Evolutionary conservation across 2,797 vertebrate species (phyloP).

Genomic region (Buphagus erythrorhynchus): DNA sequence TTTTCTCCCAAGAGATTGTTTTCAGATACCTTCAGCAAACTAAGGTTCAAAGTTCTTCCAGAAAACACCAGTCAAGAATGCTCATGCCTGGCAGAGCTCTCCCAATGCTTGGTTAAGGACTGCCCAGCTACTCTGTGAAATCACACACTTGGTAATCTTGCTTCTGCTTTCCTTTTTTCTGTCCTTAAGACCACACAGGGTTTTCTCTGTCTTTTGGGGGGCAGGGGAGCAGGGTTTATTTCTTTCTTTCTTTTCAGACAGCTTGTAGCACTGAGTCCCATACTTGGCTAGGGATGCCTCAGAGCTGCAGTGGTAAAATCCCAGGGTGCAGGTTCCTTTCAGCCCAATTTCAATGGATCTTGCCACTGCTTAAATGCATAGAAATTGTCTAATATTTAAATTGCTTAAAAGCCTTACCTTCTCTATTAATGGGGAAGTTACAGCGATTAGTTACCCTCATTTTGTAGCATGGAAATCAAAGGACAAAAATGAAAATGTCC

Average conservation of each 20-base stretch:
- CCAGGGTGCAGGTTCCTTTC: neutral
- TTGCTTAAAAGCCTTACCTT: neutral
- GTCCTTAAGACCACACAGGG: neutral
- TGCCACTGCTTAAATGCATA: neutral
- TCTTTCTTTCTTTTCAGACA: no score
- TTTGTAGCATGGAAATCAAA: neutral
- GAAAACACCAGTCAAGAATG: neutral
- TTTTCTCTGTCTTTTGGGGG: neutral
- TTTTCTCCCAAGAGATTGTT: neutral
- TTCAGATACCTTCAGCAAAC: neutral
- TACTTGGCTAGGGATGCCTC: neutral
- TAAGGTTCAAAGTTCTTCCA: neutral
- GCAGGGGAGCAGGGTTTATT: no score
- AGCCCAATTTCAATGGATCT: neutral
- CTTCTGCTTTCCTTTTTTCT: neutral
- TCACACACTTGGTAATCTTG: neutral
- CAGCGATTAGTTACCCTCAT: accelerated
- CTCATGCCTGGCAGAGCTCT: neutral
- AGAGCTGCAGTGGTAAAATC: neutral
- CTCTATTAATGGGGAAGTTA: neutral
- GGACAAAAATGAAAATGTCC: neutral
- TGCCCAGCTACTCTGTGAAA: neutral
- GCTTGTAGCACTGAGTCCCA: neutral
- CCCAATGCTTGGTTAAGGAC: neutral
- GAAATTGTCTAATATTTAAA: neutral